Evolutionary conservation across 2,113 vertebrate species (phyloP).

Genomic region (Periophthalmus modestus): DNA sequence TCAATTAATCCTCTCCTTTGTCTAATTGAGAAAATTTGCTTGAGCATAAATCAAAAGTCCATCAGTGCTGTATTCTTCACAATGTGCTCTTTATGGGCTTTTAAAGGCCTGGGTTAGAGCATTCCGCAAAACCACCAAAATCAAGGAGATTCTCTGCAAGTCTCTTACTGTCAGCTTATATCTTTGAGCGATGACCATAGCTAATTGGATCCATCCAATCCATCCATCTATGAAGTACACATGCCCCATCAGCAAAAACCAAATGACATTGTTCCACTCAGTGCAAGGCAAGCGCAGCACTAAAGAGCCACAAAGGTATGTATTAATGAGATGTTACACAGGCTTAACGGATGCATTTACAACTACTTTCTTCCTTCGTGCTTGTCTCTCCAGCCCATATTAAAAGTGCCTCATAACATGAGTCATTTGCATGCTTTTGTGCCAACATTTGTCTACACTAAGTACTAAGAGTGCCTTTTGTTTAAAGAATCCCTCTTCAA

Average conservation of each 20-base stretch:
- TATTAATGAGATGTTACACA: slow-evolving; percentile 62
- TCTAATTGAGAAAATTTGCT: slow-evolving; percentile 64
- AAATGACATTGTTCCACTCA: slow-evolving; percentile 55
- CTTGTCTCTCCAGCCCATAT: slow-evolving; percentile 62
- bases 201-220: slow-evolving; percentile 65
- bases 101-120: slow-evolving; percentile 49
- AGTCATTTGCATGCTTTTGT: slow-evolving; percentile 58
- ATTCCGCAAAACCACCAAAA: slow-evolving; percentile 62
- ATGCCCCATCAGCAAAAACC: slow-evolving; percentile 65
- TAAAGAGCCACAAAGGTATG: slow-evolving; percentile 64
- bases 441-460: slow-evolving; percentile 28
- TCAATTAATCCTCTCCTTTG: slow-evolving; percentile 55
- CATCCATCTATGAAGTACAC: slow-evolving; percentile 62
- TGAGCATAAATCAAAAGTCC: slow-evolving; percentile 60
- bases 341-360: slow-evolving; percentile 30
- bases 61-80: slow-evolving; percentile 53
- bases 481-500: slow-evolving; percentile 5
- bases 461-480: slow-evolving; percentile 20
- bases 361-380: slow-evolving; percentile 55
- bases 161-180: slow-evolving; percentile 63
- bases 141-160: slow-evolving; percentile 53
- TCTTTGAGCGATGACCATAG: slow-evolving; percentile 55
- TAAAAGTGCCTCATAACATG: slow-evolving; percentile 61
- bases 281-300: slow-evolving; percentile 35
- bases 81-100: slow-evolving; percentile 62